Evolutionary conservation across 2,113 vertebrate species (phyloP).

Genomic region (Cisticola juncidis): DNA sequence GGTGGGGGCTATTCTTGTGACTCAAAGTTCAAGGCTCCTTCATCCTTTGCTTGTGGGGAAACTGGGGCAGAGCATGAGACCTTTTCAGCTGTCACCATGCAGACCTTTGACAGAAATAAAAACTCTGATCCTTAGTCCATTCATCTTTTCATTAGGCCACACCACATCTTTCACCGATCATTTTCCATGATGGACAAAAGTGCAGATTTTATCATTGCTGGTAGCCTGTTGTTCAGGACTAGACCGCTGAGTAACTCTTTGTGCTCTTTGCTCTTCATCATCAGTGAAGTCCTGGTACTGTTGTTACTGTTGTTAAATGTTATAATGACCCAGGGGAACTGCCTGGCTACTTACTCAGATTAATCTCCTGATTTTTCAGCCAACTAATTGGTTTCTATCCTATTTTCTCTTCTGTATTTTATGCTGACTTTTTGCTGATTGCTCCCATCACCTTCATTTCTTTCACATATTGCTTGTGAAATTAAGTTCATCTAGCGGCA

Average conservation of each 20-base stretch:
- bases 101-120: not conserved
- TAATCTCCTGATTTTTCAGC: not conserved
- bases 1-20: not conserved
- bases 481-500: not conserved
- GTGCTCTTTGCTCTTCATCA: not conserved
- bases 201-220: not conserved
- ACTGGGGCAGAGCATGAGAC: not conserved
- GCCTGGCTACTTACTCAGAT: not conserved
- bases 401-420: not conserved
- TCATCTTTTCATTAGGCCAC: not conserved
- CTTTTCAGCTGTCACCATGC: not conserved
- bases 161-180: not conserved
- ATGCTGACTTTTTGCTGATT: not conserved
- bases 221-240: not conserved
- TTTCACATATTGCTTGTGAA: not conserved
- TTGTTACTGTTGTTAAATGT: not conserved
- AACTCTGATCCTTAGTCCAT: not conserved
- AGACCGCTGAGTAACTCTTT: not conserved
- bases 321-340: not conserved
- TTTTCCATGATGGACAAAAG: not conserved
- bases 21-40: not conserved
- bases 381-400: not conserved
- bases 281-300: not conserved
- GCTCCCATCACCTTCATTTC: not conserved
- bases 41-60: not conserved